Conservation (phyloP, 1,140 invertebrate species). For the Chlorops oryzae region DNA sequence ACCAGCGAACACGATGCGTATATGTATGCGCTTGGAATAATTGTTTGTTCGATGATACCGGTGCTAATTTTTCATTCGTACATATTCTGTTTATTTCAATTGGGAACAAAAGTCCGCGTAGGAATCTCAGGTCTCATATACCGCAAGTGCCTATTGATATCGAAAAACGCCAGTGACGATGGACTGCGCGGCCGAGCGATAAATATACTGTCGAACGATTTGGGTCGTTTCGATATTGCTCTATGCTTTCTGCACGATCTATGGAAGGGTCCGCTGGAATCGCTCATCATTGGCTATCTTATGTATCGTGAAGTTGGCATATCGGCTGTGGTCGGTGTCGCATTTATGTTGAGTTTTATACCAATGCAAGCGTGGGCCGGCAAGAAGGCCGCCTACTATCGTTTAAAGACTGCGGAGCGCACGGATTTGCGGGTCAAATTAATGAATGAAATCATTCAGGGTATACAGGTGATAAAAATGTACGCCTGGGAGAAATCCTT, state of each 20-base stretch:
- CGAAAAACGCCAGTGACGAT: constrained; percentile 63
- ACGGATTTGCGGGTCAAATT: constrained; percentile 79
- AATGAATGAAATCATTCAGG: constrained; percentile 78
- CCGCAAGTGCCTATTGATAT: constrained; percentile 65
- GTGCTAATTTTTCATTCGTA: constrained; percentile 73
- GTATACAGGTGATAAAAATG: constrained; percentile 84
- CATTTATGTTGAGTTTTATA: constrained; percentile 72
- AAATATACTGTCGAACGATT: constrained; percentile 82
- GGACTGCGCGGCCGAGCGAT: constrained; percentile 79
- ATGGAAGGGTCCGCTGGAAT: constrained; percentile 70
- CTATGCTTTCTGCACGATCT: constrained; percentile 62
- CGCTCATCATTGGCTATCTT: constrained; percentile 65
- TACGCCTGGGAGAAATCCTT: constrained; percentile 85
- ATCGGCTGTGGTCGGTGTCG: constrained; percentile 69
- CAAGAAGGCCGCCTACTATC: constrained; percentile 58
- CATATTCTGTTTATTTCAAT: constrained; percentile 65
- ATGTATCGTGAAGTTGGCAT: constrained; percentile 68
- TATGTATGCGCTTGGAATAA: constrained; percentile 62
- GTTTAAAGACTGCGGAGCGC: constrained; percentile 50
- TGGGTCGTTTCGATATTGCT: constrained; percentile 63
- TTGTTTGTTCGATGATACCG: constrained; percentile 57
- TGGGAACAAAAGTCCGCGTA: constrained; percentile 69
- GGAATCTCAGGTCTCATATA: constrained; percentile 77
- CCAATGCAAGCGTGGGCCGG: constrained; percentile 76
- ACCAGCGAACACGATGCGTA: constrained; percentile 56